These are phyloP conservation scores for Chymomyza caudatula DNA, from an alignment of 2,888 invertebrate genomes.

Conservation along the genomic window DNA sequence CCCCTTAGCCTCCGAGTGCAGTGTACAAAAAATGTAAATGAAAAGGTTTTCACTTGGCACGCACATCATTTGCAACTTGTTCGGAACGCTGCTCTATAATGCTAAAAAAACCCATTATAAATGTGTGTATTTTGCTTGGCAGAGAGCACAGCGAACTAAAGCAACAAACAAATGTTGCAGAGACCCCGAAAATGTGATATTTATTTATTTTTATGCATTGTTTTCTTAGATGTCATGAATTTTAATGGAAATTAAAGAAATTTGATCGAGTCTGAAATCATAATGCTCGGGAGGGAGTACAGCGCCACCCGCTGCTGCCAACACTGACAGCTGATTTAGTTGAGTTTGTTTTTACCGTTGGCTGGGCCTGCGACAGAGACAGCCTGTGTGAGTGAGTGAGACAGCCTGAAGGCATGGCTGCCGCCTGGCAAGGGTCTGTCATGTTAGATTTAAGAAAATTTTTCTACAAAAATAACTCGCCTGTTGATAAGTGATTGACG, in stretches of 20 bases:
- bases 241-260: conserved; percentile 65
- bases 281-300: conserved; percentile 34
- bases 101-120: conserved; percentile 16
- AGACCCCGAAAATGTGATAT: conserved; percentile 27
- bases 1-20: too few relatives aligned
- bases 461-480: conserved; percentile 56
- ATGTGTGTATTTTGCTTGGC: conserved; percentile 21
- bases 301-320: neutral
- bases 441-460: conserved; percentile 34
- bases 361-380: conserved; percentile 29
- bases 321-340: conserved; percentile 49
- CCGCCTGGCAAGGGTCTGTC: conserved; percentile 24
- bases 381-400: conserved; percentile 4
- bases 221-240: conserved; percentile 58
- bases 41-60: conserved; percentile 30
- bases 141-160: neutral
- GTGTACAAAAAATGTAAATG: neutral
- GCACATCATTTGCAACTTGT: conserved; percentile 37
- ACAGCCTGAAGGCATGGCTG: neutral
- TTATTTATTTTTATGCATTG: conserved; percentile 57
- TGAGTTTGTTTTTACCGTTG: conserved; percentile 15
- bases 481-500: conserved; percentile 70
- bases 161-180: neutral
- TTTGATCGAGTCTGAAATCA: conserved; percentile 68
- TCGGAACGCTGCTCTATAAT: neutral